Evolutionary conservation across 2,113 vertebrate species (phyloP), one percentile per base, ranked within the genome.

Genomic region (Saguinus imperator): DNA sequence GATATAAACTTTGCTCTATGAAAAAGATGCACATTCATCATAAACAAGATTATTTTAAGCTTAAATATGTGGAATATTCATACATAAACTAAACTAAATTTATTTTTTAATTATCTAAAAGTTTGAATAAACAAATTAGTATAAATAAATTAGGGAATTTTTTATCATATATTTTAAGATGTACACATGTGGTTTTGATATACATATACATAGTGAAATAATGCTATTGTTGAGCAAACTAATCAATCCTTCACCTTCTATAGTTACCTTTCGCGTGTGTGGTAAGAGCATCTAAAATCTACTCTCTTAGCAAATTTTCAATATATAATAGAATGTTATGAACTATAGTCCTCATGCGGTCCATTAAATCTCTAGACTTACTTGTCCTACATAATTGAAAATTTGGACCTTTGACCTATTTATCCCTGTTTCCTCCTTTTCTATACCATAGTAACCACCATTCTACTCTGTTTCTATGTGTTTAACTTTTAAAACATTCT

Each of bases 31-130:
- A 64, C 14, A 76, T 81, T 92, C 61, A 58, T 52, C n/a, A 77
- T 23, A 89, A 68, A 73, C 0, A 77, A 76, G 27, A 89, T 88
- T 81, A 79, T 76, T 84, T 84, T 3, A 12, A 80, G 6, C 11
- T 93, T 83, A 72, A 96, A 76, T 37, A 1, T 50, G 50, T 92
- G 27, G 8, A 88, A 70, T 93, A 83, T 76, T 77, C n/a, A 93
- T 3, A 50, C 16, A 73, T 32, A 92, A 75, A 40, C 2, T 3
- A 81, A 66, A 64, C 27, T 80, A 85, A 77, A 14, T 82, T 88
- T 96, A 29, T n/a, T 77, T 88, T 94, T 68, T 89, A 17, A 79
- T 70, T 93, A 52, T 79, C 40, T 94, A 37, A 89, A 82, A 82
- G 35, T 29, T 94, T 1, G 23, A 90, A 87, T 88, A 88, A 92